Evolutionary conservation across 2,113 vertebrate genomes (phyloP).

Genomic region (Dicaeum eximium): DNA sequence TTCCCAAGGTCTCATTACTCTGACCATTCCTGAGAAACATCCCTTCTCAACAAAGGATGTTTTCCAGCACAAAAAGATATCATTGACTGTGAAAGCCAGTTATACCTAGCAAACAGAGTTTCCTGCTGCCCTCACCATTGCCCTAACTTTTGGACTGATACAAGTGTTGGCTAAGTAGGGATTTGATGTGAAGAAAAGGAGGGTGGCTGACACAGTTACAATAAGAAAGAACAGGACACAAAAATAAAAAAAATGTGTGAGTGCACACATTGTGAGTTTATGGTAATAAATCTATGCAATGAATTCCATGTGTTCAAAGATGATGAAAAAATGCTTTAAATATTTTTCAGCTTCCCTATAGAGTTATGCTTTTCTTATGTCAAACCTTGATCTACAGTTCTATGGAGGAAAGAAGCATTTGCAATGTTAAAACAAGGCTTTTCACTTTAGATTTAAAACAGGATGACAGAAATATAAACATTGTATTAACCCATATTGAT

Average conservation of each 20-base stretch:
- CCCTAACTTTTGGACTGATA: neutral
- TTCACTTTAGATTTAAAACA: slow-evolving; percentile 39
- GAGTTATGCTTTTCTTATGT: slow-evolving; percentile 7
- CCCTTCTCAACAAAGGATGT: neutral
- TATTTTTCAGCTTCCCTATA: slow-evolving; percentile 27
- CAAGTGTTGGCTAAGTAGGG: neutral
- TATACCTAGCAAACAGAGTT: neutral
- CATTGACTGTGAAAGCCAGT: neutral
- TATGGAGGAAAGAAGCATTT: neutral
- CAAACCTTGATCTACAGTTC: slow-evolving; percentile 38
- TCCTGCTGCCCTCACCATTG: neutral
- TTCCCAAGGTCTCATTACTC: neutral
- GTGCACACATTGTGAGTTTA: neutral
- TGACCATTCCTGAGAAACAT: neutral
- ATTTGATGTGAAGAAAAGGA: neutral
- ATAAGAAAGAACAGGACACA: neutral
- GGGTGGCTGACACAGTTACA: neutral
- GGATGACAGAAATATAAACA: slow-evolving; percentile 34
- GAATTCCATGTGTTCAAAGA: slow-evolving; percentile 48
- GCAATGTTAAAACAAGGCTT: slow-evolving; percentile 13
- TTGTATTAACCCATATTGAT: slow-evolving; percentile 9
- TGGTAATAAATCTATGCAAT: neutral
- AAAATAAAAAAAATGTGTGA: neutral
- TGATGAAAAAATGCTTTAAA: slow-evolving; percentile 41
- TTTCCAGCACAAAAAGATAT: neutral